Conservation (phyloP, 35 echinoderm and acorn worm species). For the Ophiothrix spiculata region DNA sequence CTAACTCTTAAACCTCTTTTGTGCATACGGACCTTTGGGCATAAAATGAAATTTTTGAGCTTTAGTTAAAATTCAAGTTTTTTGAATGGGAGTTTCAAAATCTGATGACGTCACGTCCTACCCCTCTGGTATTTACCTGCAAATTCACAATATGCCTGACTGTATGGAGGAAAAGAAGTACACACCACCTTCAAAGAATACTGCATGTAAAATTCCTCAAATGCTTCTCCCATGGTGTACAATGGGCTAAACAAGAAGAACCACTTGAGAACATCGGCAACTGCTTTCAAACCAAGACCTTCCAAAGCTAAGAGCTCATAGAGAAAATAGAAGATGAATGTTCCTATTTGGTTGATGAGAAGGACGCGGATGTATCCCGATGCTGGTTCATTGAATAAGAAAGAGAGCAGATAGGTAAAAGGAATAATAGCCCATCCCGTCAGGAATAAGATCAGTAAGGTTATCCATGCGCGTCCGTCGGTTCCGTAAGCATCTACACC, state of each 20-base stretch:
- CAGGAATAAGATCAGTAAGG: conserved; percentile 61
- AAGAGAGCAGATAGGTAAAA: conserved; percentile 74
- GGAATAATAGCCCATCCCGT: conserved; percentile 88
- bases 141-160: conserved; percentile 41
- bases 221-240: conserved; percentile 57
- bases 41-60: too few relatives aligned
- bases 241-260: conserved; percentile 64
- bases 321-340: conserved; percentile 53
- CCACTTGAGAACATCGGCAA: conserved; percentile 45
- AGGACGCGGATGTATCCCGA: conserved; percentile 60
- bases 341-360: conserved; percentile 56
- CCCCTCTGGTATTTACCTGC: too few relatives aligned
- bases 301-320: conserved; percentile 50
- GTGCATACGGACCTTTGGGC: too few relatives aligned
- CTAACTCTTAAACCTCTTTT: too few relatives aligned
- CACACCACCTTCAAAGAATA: conserved; percentile 44
- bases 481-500: conserved; percentile 50
- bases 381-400: conserved; percentile 61
- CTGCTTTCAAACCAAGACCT: conserved; percentile 40
- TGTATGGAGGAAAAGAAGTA: conserved; percentile 42
- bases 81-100: too few relatives aligned
- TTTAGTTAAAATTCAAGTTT: too few relatives aligned
- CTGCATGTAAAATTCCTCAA: conserved; percentile 63
- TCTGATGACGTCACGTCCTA: too few relatives aligned
- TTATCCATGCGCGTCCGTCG: conserved; percentile 34